Conservation (phyloP, 2,113 vertebrate genomes). For the Cettia cetti region DNA sequence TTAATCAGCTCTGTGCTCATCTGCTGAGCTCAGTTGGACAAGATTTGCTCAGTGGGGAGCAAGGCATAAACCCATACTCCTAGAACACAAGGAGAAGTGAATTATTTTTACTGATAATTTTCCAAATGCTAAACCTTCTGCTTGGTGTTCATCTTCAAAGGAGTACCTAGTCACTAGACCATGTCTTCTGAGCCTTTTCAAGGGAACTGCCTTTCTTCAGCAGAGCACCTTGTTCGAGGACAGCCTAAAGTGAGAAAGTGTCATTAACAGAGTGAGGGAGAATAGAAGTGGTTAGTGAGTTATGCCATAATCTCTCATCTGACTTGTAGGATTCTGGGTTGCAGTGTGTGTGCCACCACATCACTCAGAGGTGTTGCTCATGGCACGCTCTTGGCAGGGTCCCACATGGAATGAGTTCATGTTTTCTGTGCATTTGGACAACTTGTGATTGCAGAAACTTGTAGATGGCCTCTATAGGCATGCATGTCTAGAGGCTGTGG, state of each 20-base stretch:
- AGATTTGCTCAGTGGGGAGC: background rate
- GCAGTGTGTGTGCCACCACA: background rate
- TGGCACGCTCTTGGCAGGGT: background rate
- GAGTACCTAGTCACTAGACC: background rate
- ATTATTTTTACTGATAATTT: background rate
- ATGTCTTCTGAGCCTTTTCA: background rate
- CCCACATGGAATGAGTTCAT: background rate
- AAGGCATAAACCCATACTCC: background rate
- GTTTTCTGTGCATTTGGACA: background rate
- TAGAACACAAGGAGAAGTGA: background rate
- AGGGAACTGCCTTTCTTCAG: background rate
- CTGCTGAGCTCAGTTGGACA: background rate
- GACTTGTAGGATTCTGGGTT: background rate
- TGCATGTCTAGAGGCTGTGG: background rate
- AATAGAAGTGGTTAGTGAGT: background rate
- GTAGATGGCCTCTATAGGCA: background rate
- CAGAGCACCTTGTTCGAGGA: background rate
- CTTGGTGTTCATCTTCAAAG: background rate
- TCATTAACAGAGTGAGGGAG: background rate
- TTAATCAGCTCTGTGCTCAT: background rate
- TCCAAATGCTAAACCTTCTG: background rate
- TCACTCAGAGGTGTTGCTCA: background rate
- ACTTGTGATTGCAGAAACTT: background rate
- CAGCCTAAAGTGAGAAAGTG: background rate
- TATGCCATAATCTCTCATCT: background rate